Conservation (phyloP, 2,888 invertebrate genomes). For the Catocala fraxini region DNA sequence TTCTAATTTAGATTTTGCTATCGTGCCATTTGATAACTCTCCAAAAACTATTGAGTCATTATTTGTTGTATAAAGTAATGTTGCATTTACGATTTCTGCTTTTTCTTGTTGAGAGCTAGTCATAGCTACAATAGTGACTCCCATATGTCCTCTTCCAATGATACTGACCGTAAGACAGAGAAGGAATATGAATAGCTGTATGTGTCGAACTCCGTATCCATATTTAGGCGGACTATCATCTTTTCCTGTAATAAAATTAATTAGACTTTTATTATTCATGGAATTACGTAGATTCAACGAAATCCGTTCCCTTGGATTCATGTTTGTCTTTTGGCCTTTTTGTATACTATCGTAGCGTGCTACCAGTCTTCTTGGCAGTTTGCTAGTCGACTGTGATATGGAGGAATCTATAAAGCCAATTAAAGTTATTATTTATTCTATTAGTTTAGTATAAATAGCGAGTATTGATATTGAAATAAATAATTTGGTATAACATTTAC, state of each 20-base stretch:
- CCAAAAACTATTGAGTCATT: not conserved
- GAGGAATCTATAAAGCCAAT: too few species aligned
- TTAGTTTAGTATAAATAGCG: too few species aligned
- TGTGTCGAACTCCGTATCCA: constrained; percentile 63
- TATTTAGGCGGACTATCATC: constrained; percentile 35
- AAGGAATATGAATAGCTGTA: constrained; percentile 58
- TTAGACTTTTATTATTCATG: too few species aligned
- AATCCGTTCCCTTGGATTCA: too few species aligned
- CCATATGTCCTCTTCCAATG: constrained; percentile 61
- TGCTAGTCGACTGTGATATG: too few species aligned
- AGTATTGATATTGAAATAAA: too few species aligned
- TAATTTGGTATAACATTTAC: too few species aligned
- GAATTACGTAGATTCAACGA: too few species aligned
- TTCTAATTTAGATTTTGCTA: not conserved
- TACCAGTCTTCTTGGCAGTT: too few species aligned
- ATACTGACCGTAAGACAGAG: constrained; percentile 50
- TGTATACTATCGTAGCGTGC: too few species aligned
- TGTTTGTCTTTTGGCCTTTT: too few species aligned
- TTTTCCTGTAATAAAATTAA: constrained; percentile 41
- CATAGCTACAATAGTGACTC: constrained; percentile 69
- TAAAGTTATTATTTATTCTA: too few species aligned
- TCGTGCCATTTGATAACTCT: not conserved
- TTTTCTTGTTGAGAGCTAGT: constrained; percentile 38
- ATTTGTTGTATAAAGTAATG: not conserved
- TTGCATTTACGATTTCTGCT: constrained; percentile 1